Evolutionary conservation across 2,888 invertebrate species (phyloP), one percentile per base, ranked within the genome.

Genomic region (Drosophila hamatofila): DNA sequence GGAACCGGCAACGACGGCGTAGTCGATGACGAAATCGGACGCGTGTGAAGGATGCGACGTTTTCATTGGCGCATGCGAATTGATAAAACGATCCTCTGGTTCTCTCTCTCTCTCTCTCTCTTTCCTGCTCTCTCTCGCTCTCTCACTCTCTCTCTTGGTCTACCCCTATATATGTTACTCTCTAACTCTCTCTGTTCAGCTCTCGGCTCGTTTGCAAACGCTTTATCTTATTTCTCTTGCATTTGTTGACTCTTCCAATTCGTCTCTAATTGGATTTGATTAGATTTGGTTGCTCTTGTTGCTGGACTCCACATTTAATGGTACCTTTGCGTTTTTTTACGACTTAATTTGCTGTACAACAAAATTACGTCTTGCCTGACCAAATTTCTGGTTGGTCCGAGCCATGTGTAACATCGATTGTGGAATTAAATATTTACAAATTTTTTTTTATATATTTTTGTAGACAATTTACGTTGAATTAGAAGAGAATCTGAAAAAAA

Each of bases 1-100:
- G n/a, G 70, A 23, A 55, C 58, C 70, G 57, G 72, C 81, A 82
- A 82, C 83, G 90, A 91, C 91, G 78, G 90, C 87, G 80, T 91
- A 91, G 92, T 91, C 92, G 91, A 91, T 88, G 79, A 86, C 89
- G 80, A 90, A 91, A 88, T 92, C 85, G 85, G 86, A 91, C 87
- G 88, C 85, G 88, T 83, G 88, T 56, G 71, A 71, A 69, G 57
- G 83, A 88, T 90, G 83, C 91, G 91, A 91, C 89, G 91, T 91
- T 91, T 91, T 91, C 91, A 91, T 91, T 91, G 83, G 83, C 89
- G 80, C 81, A 90, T 88, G 76, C 90, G 80, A 89, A 83, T 81
- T 80, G 41, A 60, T 54, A 64, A 73, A 72, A 81, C 78, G 65
- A 78, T 78, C 65, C 81, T 72, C 79, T 68, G 78, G 33, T 61